A percentile compares a stretch with the other conserved stretches of the same genome.
phyloP scores from a whole-genome alignment of 2,888 invertebrate genomes.

The Calameuta filiformis region DNA sequence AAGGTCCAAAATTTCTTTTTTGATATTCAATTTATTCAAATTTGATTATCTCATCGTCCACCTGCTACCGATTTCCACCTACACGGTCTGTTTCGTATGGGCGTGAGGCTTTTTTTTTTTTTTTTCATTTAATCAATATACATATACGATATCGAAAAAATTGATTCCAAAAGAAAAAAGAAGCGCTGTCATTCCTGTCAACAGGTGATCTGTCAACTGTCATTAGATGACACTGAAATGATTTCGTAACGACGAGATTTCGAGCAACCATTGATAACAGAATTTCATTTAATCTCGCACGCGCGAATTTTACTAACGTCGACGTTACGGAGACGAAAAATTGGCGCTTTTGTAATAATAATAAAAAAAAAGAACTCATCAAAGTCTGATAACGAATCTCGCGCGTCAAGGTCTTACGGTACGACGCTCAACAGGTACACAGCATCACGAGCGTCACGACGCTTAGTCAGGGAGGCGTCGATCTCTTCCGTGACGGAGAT shows the following conservation, averaged over 20 bases:
- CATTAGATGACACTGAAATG: neutral
- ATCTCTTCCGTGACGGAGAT: neutral
- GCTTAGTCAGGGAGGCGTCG: neutral
- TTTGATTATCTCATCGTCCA: no score
- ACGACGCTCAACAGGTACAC: neutral
- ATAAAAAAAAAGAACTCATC: neutral
- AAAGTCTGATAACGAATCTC: neutral
- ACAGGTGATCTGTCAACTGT: neutral
- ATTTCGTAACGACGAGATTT: neutral
- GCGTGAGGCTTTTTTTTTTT: neutral
- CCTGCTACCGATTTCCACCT: neutral
- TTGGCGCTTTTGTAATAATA: neutral
- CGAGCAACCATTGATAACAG: neutral
- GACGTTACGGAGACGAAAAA: neutral
- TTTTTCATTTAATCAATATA: neutral
- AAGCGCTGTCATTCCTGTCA: neutral
- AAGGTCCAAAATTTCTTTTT: neutral
- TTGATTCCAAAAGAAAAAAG: neutral
- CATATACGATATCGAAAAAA: neutral
- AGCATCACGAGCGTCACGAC: neutral
- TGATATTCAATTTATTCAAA: no score
- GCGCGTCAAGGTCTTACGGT: neutral
- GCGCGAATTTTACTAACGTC: neutral
- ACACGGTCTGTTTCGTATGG: neutral
- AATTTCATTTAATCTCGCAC: neutral